Conservation (phyloP, 2,888 invertebrate genomes). For the Conistra vaccinii region DNA sequence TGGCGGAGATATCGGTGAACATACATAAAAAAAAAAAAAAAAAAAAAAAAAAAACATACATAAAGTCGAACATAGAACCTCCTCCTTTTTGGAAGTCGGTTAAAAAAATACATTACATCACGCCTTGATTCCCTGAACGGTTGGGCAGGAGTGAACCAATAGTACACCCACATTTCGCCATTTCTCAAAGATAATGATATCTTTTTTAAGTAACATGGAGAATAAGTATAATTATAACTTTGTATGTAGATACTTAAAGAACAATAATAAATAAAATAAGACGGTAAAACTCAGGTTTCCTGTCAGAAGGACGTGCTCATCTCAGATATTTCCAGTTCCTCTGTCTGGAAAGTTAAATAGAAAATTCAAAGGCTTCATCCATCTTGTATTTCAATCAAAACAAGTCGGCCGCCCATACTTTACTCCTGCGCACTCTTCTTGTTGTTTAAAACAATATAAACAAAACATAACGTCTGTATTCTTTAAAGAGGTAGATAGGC, state of each 20-base stretch:
- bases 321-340: background rate
- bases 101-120: too few species aligned
- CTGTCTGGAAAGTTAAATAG: background rate
- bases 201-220: background rate
- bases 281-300: background rate
- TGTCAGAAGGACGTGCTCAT: too few species aligned
- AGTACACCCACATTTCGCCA: too few species aligned
- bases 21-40: too few species aligned
- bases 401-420: background rate
- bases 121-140: too few species aligned
- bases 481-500: background rate
- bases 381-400: background rate
- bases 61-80: too few species aligned
- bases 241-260: background rate
- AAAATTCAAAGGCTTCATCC: background rate
- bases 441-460: background rate
- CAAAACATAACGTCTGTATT: background rate
- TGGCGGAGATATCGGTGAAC: too few species aligned
- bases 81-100: too few species aligned
- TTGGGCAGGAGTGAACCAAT: too few species aligned
- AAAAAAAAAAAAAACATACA: too few species aligned
- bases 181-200: background rate
- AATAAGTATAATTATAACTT: background rate
- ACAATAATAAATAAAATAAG: background rate
- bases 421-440: background rate